Evolutionary conservation across 1,140 invertebrate species (phyloP), one percentile per base, ranked within the genome.

Genomic region (Pemphigus obesinymphae): DNA sequence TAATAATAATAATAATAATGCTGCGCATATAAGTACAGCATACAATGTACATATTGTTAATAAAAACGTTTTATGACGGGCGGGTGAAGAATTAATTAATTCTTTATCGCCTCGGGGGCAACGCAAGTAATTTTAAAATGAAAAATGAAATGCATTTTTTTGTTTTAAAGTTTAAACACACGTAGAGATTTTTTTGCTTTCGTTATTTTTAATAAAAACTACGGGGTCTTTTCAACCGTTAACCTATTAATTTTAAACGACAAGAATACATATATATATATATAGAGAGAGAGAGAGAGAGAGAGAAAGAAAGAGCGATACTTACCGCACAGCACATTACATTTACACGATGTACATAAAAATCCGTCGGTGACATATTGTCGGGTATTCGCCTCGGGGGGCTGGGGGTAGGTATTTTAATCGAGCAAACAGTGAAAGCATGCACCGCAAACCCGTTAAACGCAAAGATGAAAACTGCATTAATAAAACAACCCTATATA

Each of bases 401-500:
- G 5, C 34, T 20, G 37, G 58, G 31, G 34, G 37, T 7, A 45
- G 43, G 13, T 45, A 11, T 63, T 80, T 61, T 61, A 76, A 80
- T 80, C 53, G 76, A 61, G 76, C 55, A 80, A 80, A 80, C 76
- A 78, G 50, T 11, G 34, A 20, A 45, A 2, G 13, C 11, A 63
- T 45, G 13, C 53, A 48, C 23, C 40, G 43, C 40, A 72, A 48
- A 72, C 40, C 68, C 58, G 73, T 34, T 58, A 31, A 40, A 37
- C 2, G 13, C n/a, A 11, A 7, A 45, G 55, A 61, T 61, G n/a
- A 61, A 80, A 61, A 80, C 76, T 37, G 55, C 76, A 80, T 80
- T 80, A 80, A 80, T 61, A 80, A 80, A 80, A 53, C 55, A 63
- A 78, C 75, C 50, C 29, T 15, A 10, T n/a, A n/a, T n/a, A n/a